Base-by-base conservation (phyloP, 1,140 invertebrate genomes). In the Rhopalosiphum maidis region DNA sequence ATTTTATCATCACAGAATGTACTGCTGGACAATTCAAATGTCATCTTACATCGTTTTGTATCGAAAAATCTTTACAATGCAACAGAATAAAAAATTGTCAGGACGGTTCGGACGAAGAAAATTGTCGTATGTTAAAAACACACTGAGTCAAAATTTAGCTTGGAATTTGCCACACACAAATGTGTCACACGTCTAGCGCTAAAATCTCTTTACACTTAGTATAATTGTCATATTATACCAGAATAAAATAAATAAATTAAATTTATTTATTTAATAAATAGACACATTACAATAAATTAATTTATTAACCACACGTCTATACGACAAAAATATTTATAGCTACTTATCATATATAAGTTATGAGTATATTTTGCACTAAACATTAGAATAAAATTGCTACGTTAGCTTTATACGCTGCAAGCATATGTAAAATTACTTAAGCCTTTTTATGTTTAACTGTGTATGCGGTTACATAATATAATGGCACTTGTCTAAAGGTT, bases 1-100 rank as follows among this genome's bases (percentile, higher is more conserved):
- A 77, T 82, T 91, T 92, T 48, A 51, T 23, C 68, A 46, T 82
- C 68, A 37, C 91, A 92, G 91, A 83, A 37, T 92, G 91, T 51
- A 92, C 68, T 35, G 46, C 91, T n/a, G n/a, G 46, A n/a, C 60
- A 92, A 54, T 92, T 92, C 46, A 83, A 92, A 51, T 92, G 91
- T 83, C 91, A 18, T 35, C 7, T 7, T 23, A 82, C 91, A 5
- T 48, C 35, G 54, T 30, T 60, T 83, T 95, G 94, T 94, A 94
- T 95, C 37, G 23, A 90, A 25, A 77, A 46, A 55, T 9, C 46
- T 21, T 68, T 93, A 35, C 51, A 68, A 30, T 95, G 95, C 93
- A 95, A 95, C 94, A 93, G 94, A 55, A 94, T 94, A 23, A 93
- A 91, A 93, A 94, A 96, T 94, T 95, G 95, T 93, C 90, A 94